Percentiles rank a stretch among this genome's conserved stretches.
These are phyloP conservation scores for Orientallactaga bullata DNA, from an alignment of 2,113 vertebrate genomes.

Conservation along the genomic window DNA sequence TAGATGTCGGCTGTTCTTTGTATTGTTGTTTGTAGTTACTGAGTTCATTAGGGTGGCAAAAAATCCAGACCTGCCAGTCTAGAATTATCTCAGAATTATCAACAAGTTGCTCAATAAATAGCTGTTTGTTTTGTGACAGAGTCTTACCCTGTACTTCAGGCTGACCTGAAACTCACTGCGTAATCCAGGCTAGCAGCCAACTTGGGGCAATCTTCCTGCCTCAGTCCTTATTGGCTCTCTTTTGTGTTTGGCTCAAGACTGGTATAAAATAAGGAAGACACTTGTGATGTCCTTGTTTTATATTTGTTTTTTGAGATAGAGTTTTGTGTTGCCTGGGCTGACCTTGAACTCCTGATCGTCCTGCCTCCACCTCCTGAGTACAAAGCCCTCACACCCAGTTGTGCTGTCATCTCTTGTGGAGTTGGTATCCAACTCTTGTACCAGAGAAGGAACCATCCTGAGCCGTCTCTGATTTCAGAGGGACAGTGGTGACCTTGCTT, in stretches of 20 bases:
- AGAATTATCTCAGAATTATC: background rate
- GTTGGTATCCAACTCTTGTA: background rate
- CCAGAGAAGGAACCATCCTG: background rate
- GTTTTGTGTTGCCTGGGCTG: background rate
- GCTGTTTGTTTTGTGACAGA: background rate
- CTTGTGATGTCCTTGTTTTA: no score
- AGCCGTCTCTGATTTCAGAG: background rate
- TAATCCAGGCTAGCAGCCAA: background rate
- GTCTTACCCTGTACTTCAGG: background rate
- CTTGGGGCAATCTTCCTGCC: background rate
- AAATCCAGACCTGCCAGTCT: background rate
- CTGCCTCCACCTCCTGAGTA: background rate
- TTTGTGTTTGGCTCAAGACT: background rate
- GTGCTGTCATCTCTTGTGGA: background rate
- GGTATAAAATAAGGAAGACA: background rate
- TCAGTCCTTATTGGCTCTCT: background rate
- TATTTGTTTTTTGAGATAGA: background rate
- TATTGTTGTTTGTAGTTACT: background rate
- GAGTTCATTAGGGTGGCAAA: constrained; percentile 14
- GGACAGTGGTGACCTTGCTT: background rate
- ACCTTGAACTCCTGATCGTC: background rate
- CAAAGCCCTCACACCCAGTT: background rate
- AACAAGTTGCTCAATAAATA: background rate
- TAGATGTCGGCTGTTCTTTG: background rate
- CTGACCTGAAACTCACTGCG: background rate